phyloP scores from a whole-genome alignment of 2,888 invertebrate species.

The Aphidoletes aphidimyza region DNA sequence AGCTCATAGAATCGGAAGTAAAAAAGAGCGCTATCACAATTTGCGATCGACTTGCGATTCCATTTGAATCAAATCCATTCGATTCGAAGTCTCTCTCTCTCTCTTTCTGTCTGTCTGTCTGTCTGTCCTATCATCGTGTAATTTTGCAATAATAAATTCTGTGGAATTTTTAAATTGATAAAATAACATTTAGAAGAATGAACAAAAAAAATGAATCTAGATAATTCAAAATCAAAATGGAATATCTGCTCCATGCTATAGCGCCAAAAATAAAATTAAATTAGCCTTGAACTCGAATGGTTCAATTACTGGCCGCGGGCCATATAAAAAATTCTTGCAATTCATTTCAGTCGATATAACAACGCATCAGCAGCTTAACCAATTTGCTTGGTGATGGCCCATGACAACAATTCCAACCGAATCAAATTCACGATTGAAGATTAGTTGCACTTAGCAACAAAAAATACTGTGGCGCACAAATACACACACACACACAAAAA shows the following conservation, averaged over 20 bases:
- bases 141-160: too few species aligned
- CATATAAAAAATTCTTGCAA: background rate
- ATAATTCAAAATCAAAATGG: too few species aligned
- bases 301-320: too few species aligned
- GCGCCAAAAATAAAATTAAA: background rate
- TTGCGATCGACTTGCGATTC: background rate
- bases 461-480: background rate
- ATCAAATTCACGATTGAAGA: background rate
- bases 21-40: background rate
- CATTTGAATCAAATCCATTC: background rate
- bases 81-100: background rate
- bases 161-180: too few species aligned
- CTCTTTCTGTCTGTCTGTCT: too few species aligned
- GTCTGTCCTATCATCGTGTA: too few species aligned
- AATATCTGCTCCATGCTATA: background rate
- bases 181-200: too few species aligned
- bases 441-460: background rate
- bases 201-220: too few species aligned
- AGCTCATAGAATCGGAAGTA: background rate
- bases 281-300: background rate
- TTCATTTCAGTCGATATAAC: too few species aligned
- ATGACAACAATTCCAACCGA: too few species aligned
- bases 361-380: too few species aligned
- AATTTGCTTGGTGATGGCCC: too few species aligned
- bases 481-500: background rate